A percentile compares a stretch with the other conserved stretches of the same genome.
Evolutionary conservation across 2,888 invertebrate species (phyloP).

Genomic region (Cynaeus angustus): DNA sequence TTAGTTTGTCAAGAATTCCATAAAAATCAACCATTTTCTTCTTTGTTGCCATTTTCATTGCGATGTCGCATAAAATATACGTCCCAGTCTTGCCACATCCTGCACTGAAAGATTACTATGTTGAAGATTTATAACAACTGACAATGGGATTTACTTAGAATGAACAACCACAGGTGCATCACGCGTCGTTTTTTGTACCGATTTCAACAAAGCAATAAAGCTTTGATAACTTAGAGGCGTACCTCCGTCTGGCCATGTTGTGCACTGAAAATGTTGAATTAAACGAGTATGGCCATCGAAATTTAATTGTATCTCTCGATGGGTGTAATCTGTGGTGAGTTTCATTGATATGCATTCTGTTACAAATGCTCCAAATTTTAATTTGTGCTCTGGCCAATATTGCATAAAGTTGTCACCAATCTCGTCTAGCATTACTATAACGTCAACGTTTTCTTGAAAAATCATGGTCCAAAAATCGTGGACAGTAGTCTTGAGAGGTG

Average conservation of each 20-base stretch:
- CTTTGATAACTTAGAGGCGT: slow-evolving; percentile 1
- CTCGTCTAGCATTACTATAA: slow-evolving; percentile 8
- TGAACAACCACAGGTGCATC: neutral
- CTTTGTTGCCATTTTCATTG: slow-evolving; percentile 71
- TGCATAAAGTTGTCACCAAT: neutral
- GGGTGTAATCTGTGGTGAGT: neutral
- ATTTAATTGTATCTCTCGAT: neutral
- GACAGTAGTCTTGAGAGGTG: neutral
- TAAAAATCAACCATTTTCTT: slow-evolving; percentile 67
- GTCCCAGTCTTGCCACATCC: slow-evolving; percentile 78
- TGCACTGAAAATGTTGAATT: slow-evolving; percentile 22
- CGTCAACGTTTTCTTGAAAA: slow-evolving; percentile 9
- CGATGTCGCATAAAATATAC: slow-evolving; percentile 75
- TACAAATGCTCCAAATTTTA: neutral
- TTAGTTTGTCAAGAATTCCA: slow-evolving; percentile 62
- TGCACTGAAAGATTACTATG: slow-evolving; percentile 68
- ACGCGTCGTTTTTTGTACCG: neutral
- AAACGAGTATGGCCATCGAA: neutral
- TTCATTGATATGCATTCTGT: neutral
- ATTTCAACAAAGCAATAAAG: slow-evolving; percentile 6
- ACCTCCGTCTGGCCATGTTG: slow-evolving; percentile 11
- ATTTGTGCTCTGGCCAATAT: slow-evolving; percentile 15
- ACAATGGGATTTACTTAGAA: neutral
- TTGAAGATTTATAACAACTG: too few species aligned
- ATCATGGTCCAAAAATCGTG: slow-evolving; percentile 23